Evolutionary conservation across 2,888 invertebrate species (phyloP), one percentile per base, ranked within the genome.

Genomic region (Notodonta dromedarius): DNA sequence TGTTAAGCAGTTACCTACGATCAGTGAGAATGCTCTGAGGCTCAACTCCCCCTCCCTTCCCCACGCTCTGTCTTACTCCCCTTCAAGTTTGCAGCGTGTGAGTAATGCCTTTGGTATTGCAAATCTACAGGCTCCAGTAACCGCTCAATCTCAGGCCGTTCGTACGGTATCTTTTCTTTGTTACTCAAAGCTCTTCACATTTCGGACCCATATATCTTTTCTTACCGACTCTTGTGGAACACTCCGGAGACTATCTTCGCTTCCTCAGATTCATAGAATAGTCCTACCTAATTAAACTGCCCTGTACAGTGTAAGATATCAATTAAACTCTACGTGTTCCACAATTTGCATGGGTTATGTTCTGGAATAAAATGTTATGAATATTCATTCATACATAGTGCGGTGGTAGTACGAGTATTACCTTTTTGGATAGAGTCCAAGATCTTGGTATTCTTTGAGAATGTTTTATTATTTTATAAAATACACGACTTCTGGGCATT

Each of bases 271-370:
- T 79, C 78, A 79, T 81, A 70, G 73, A 70, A 83, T 82, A 80
- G 76, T 79, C 78, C 64, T 59, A 76, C 71, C 74, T 80, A 81
- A 82, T 80, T 82, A 72, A 74, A 79, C 67, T 67, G 61, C 61
- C 60, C 71, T 65, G 63, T 54, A 59, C 57, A 66, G 68, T 71
- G 68, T 60, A 64, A 69, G 42, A 70, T 66, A 75, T 77, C 74
- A 71, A 80, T 80, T 80, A 73, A 77, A 79, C 75, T 78, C 70
- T 71, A 73, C 70, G 65, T 58, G 65, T 62, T 42, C 60, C 55
- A 35, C 50, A 56, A 69, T 73, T 77, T 71, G 67, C 67, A 76
- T 73, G 64, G 70, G 73, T 73, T 71, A 74, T 60, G 66, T 70
- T 67, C 70, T 67, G 67, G 67, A 65, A 69, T 71, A 64, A 72